Evolutionary conservation across 2,113 vertebrate genomes (phyloP).

Genomic region (Otis tarda): DNA sequence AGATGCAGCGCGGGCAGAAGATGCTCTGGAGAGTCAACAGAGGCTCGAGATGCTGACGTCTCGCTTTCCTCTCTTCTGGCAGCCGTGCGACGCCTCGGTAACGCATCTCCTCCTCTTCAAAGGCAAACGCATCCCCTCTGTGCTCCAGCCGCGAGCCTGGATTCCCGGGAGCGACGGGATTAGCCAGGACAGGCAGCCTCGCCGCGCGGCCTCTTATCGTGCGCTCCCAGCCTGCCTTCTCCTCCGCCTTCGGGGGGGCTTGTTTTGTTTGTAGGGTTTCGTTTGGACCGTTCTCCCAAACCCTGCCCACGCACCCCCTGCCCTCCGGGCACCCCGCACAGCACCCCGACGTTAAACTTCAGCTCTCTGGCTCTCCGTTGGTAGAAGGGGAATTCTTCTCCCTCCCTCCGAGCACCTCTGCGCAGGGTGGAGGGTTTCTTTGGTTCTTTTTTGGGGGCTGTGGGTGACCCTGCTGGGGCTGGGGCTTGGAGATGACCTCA

Average conservation of each 20-base stretch:
- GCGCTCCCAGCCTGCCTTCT: background rate
- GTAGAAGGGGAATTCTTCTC: background rate
- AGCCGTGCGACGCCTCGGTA: background rate
- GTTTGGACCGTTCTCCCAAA: background rate
- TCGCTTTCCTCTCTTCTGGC: background rate
- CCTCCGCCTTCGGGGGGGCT: background rate
- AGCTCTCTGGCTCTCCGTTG: background rate
- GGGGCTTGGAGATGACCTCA: background rate
- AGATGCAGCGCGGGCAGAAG: accelerated
- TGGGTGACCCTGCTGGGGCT: background rate
- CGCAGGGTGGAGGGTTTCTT: background rate
- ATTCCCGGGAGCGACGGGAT: background rate
- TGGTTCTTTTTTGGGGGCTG: too few species aligned
- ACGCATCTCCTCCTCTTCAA: background rate
- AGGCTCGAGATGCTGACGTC: background rate
- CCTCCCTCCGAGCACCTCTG: background rate
- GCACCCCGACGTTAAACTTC: accelerated
- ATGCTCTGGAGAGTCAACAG: accelerated
- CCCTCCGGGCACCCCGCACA: background rate
- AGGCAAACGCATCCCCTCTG: background rate
- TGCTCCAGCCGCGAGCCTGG: background rate
- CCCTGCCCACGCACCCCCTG: background rate
- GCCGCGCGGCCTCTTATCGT: accelerated
- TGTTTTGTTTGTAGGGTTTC: background rate
- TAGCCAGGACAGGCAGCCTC: background rate